Evolutionary conservation across 2,888 invertebrate genomes (phyloP).

Genomic region (Empis livida): DNA sequence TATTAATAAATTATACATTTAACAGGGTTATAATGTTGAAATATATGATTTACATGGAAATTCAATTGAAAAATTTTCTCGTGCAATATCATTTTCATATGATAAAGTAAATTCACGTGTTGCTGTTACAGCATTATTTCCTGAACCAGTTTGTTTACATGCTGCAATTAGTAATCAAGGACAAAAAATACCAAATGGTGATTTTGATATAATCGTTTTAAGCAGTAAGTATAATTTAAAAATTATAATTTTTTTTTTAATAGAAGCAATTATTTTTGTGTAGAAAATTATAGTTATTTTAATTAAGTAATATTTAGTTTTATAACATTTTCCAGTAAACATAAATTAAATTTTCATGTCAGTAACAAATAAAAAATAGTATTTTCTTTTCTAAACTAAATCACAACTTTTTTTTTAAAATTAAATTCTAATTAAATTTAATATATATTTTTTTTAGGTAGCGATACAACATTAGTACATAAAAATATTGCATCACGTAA

Average conservation of each 20-base stretch:
- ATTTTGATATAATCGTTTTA: slow-evolving; percentile 83
- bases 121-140: slow-evolving; percentile 62
- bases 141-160: slow-evolving; percentile 67
- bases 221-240: slow-evolving; percentile 59
- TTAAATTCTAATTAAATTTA: not conserved
- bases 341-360: too few species aligned
- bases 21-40: slow-evolving; percentile 50
- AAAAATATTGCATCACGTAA: slow-evolving; percentile 77
- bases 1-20: too few species aligned
- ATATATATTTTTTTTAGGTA: slow-evolving; percentile 37
- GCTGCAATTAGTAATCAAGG: slow-evolving; percentile 66
- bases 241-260: not conserved
- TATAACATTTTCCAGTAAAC: too few species aligned
- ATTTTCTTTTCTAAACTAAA: too few species aligned
- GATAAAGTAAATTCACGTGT: slow-evolving; percentile 69
- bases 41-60: slow-evolving; percentile 47
- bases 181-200: slow-evolving; percentile 69
- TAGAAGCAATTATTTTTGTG: too few species aligned
- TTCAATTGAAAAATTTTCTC: slow-evolving; percentile 41
- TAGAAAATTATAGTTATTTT: too few species aligned
- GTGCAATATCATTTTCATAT: slow-evolving; percentile 52
- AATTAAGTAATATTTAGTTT: too few species aligned
- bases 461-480: slow-evolving; percentile 70
- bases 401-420: too few species aligned
- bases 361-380: too few species aligned